Evolutionary conservation across 2,888 invertebrate species (phyloP).

Genomic region (Theodoxus fluviatilis): DNA sequence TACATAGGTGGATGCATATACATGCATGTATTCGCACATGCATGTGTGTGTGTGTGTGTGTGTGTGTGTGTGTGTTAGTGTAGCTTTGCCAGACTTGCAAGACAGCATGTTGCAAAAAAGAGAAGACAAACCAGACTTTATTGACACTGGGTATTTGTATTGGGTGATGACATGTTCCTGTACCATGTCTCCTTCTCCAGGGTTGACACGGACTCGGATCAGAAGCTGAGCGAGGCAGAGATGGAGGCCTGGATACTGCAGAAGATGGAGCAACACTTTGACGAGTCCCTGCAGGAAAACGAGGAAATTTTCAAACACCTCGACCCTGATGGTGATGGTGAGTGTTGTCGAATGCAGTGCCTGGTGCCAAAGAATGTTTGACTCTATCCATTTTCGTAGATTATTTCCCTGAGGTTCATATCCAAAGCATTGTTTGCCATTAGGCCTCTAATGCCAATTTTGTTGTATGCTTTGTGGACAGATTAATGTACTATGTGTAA

Average conservation of each 20-base stretch:
- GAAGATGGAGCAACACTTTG: conserved; percentile 65
- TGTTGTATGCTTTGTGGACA: too few species aligned
- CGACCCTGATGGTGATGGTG: conserved; percentile 62
- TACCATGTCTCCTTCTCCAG: conserved; percentile 46
- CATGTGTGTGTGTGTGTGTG: conserved; percentile 1
- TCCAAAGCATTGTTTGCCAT: too few species aligned
- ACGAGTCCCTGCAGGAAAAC: conserved; percentile 62
- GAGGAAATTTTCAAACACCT: conserved; percentile 59
- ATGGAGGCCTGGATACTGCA: conserved; percentile 62
- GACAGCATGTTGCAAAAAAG: too few species aligned
- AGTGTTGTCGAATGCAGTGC: neutral
- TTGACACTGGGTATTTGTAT: too few species aligned
- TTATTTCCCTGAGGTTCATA: too few species aligned
- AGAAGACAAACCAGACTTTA: too few species aligned
- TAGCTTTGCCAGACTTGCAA: neutral
- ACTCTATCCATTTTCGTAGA: too few species aligned
- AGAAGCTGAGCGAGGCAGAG: conserved; percentile 55
- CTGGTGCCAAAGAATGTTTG: too few species aligned
- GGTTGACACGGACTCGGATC: conserved; percentile 62
- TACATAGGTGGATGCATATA: neutral
- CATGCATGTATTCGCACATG: neutral
- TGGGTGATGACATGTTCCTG: too few species aligned
- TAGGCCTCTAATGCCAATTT: too few species aligned
- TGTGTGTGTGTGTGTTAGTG: conserved; percentile 12
- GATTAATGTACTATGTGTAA: too few species aligned